Base-by-base conservation (phyloP, 2,888 invertebrate species). In the Cheilosia impressa region DNA sequence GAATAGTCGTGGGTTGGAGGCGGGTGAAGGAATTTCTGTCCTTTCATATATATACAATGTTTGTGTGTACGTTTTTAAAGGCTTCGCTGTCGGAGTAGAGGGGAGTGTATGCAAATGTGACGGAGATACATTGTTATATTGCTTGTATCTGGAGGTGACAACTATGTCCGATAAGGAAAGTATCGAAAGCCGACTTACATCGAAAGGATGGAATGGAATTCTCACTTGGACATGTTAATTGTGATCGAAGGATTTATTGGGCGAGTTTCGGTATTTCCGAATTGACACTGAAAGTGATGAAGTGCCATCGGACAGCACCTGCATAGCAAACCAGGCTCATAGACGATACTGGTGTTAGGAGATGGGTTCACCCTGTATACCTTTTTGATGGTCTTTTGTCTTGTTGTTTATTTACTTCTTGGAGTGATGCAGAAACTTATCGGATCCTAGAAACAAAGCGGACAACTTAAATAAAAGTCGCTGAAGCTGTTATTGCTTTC, bases 161-260 rank as follows among this genome's bases (percentile, higher is more conserved):
- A 69, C 78, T 50, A 45, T 55, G 63, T 79, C 73, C 63, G 68
- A 77, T 76, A 78, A 63, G 79, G 63, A 79, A 58, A 58, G 53
- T 71, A 57, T 73, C 50, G 68, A 68, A 43, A 43, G 47, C 6
- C 50, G 50, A 76, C 15, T 41, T 71, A 17, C 50, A 19, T 7
- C 17, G 50, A 19, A 45, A 17, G 41, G 63, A 43, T 31, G 34
- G 5, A n/a, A 34, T 24, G 53, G 10, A 41, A 31, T 34, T 52
- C 52, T 24, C 41, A 31, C 24, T 10, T 22, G 47, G 34, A 69
- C 19, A 15, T 69, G 31, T 47, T 52, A 66, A 50, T 66, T 50
- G 24, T 52, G 38, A 50, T 38, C 52, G 58, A 47, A 34, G 58
- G 72, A 79, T 73, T 73, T 73, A 53, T 55, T 47, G 19, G 57